Evolutionary conservation across 2,888 invertebrate species (phyloP).

Genomic region (Camptogramma bilineatum): DNA sequence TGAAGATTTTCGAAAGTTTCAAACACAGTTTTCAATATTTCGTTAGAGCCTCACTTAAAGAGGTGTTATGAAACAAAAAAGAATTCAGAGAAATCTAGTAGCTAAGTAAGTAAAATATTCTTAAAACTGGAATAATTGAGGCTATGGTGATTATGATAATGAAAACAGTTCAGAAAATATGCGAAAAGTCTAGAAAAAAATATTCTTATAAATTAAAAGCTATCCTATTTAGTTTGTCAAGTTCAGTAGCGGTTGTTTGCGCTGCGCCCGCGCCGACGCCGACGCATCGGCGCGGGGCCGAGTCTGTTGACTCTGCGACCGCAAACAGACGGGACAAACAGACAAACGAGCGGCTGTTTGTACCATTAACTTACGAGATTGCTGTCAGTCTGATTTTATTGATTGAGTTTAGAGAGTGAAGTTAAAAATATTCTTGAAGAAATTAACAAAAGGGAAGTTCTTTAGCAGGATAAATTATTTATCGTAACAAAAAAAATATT

Average conservation of each 20-base stretch:
- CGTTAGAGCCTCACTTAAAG: too few species aligned
- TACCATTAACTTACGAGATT: constrained; percentile 48
- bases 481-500: too few species aligned
- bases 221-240: constrained; percentile 39
- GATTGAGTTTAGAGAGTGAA: background rate
- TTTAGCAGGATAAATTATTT: too few species aligned
- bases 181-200: background rate
- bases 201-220: background rate
- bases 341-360: constrained; percentile 51
- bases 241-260: constrained; percentile 48
- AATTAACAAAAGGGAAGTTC: too few species aligned
- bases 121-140: too few species aligned
- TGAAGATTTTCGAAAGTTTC: too few species aligned
- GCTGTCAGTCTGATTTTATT: constrained; percentile 22
- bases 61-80: too few species aligned
- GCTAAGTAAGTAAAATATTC: too few species aligned
- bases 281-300: constrained; percentile 33
- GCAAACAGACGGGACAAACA: constrained; percentile 48
- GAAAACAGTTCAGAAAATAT: too few species aligned
- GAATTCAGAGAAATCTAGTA: too few species aligned
- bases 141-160: too few species aligned
- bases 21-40: too few species aligned
- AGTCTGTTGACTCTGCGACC: constrained; percentile 21
- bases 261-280: constrained; percentile 44
- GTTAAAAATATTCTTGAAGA: background rate